These are phyloP conservation scores for Desoria tigrina DNA, from an alignment of 2,888 invertebrate genomes.

Conservation along the genomic window DNA sequence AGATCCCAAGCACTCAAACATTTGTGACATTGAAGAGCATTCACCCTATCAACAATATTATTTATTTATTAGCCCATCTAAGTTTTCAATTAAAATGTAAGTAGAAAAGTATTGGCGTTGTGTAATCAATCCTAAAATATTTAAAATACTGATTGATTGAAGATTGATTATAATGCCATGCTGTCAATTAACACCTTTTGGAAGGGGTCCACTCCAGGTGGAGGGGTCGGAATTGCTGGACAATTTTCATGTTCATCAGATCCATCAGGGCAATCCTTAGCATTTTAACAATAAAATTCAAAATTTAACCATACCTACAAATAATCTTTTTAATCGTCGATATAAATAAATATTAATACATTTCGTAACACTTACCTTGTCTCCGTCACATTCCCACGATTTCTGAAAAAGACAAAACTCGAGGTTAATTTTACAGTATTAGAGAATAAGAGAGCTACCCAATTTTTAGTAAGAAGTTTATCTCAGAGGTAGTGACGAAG, in stretches of 20 bases:
- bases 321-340: neutral
- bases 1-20: constrained; percentile 72
- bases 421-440: no score
- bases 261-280: constrained; percentile 56
- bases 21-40: constrained; percentile 62
- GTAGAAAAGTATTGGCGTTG: no score
- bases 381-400: constrained; percentile 57
- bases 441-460: no score
- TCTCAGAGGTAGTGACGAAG: no score
- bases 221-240: constrained; percentile 38
- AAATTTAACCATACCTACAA: neutral
- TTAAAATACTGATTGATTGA: no score
- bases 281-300: constrained; percentile 28
- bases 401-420: constrained; percentile 23
- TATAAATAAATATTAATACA: neutral
- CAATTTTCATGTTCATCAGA: constrained; percentile 72
- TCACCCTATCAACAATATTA: constrained; percentile 31
- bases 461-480: no score
- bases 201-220: constrained; percentile 13
- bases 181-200: no score
- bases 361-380: constrained; percentile 26
- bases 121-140: no score
- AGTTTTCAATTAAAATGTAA: no score
- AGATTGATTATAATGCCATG: no score
- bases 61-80: no score